A percentile compares a stretch with the other conserved stretches of the same genome.
Evolutionary conservation across 2,113 vertebrate genomes (phyloP).

Genomic region (Clarias batrachus): DNA sequence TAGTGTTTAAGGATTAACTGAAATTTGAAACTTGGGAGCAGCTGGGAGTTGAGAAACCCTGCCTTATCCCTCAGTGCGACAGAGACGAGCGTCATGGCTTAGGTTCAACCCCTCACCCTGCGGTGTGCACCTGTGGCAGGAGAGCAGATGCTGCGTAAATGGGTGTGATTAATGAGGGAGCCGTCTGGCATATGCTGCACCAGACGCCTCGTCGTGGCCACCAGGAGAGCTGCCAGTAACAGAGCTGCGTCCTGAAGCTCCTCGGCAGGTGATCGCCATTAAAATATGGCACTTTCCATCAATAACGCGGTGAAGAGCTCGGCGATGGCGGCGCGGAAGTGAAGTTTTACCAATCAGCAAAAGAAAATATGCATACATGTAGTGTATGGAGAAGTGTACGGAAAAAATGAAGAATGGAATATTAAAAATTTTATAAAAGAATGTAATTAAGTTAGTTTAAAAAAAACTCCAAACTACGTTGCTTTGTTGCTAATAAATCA

Average conservation of each 20-base stretch:
- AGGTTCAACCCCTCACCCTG: not conserved
- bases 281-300: slow-evolving; percentile 6
- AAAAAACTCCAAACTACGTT: not conserved
- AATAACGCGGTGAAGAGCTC: not conserved
- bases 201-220: slow-evolving; percentile 37
- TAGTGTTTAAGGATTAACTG: not conserved
- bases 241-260: not conserved
- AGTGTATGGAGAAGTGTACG: not conserved
- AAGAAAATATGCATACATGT: not conserved
- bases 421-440: not conserved
- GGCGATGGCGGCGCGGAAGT: not conserved
- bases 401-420: not conserved
- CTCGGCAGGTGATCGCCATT: slow-evolving; percentile 11
- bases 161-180: slow-evolving; percentile 42
- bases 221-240: not conserved
- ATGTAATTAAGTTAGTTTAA: not conserved
- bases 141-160: slow-evolving; percentile 49
- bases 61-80: not conserved
- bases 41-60: not conserved
- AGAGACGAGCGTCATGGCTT: not conserved
- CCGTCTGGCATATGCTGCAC: slow-evolving; percentile 46
- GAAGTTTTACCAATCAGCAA: not conserved
- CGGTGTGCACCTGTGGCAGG: not conserved
- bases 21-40: not conserved
- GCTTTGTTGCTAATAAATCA: not conserved